Evolutionary conservation across 2,113 vertebrate genomes (phyloP), one percentile per base, ranked within the genome.

Genomic region (Dunckerocampus dactyliophorus): DNA sequence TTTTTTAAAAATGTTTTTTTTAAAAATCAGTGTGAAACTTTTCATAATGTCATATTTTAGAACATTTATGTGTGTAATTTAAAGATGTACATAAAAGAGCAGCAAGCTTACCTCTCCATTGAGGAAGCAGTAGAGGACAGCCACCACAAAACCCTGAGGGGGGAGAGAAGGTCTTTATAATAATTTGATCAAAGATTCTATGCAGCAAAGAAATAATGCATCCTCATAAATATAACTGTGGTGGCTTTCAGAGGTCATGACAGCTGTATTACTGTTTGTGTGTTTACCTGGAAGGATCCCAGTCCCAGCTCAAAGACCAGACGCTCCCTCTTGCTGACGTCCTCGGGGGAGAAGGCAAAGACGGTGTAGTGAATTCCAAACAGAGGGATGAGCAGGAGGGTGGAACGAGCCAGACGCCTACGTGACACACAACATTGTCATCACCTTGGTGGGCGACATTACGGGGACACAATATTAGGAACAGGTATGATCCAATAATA

Each of bases 281-380:
- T 24, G n/a, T 1, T 8, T 75, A 98, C 97, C 95, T 99, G 97
- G 85, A 99, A 99, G 47, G 97, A 99, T 59, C 97, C 97, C 28
- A 99, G 92, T 56, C 97, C 97, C 82, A 99, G 79, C 63, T 99
- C 97, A 75, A 99, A 98, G 54, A 99, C 95, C 45, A 99, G 93
- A 31, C 97, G 89, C 85, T 99, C 97, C 73, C 92, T 72, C 87
- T 97, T 94, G 85, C 95, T 98, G 85, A 98, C 94, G 0, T 97
- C 93, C 86, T 99, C 97, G 0, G 97, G 97, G 20, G 95, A 97
- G 87, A 99, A 98, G 82, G 97, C 95, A 28, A 99, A 99, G 48
- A 99, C 95, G 0, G 96, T 98, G 92, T 99, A 99, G 88, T 99
- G 97, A 84, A 99, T 98, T 68, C 97, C 96, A 37, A 99, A 98